phyloP scores from a whole-genome alignment of 2,113 vertebrate species.

The Taurulus bubalis region DNA sequence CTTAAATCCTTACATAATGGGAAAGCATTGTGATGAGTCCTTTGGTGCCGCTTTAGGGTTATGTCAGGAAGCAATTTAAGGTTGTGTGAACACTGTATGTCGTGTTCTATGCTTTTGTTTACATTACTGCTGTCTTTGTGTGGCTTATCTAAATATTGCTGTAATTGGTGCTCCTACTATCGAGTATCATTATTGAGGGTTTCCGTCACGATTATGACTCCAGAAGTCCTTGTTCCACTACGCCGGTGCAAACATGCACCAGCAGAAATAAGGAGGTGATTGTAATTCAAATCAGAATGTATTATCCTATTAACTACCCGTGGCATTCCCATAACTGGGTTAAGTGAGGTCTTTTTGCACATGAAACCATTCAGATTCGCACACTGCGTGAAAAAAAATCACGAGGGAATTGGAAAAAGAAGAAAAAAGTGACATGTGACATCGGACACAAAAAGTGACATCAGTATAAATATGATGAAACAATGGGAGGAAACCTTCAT shows the following conservation, averaged over 20 bases:
- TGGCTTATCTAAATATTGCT: conserved; percentile 50
- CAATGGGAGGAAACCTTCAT: neutral
- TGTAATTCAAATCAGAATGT: neutral
- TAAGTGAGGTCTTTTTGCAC: conserved; percentile 34
- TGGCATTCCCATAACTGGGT: conserved; percentile 33
- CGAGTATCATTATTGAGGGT: conserved; percentile 9
- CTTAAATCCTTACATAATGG: conserved; percentile 41
- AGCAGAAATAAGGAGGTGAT: conserved; percentile 3
- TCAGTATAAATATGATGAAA: neutral
- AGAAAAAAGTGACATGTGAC: neutral
- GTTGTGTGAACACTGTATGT: conserved; percentile 14
- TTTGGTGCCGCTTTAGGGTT: conserved; percentile 39
- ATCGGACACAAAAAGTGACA: neutral
- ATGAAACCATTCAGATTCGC: conserved; percentile 7
- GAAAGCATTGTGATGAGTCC: conserved; percentile 39
- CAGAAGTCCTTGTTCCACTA: conserved; percentile 29
- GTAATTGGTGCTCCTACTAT: conserved; percentile 19
- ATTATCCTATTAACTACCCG: neutral
- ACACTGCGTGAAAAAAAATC: conserved; percentile 4
- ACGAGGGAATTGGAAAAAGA: neutral
- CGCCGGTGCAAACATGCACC: conserved; percentile 6
- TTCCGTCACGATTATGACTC: neutral
- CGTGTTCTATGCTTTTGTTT: conserved; percentile 19
- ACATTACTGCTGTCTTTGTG: conserved; percentile 50
- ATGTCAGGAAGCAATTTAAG: conserved; percentile 34